phyloP scores from a whole-genome alignment of 2,797 vertebrate genomes.

The Leptodactylus fallax region DNA sequence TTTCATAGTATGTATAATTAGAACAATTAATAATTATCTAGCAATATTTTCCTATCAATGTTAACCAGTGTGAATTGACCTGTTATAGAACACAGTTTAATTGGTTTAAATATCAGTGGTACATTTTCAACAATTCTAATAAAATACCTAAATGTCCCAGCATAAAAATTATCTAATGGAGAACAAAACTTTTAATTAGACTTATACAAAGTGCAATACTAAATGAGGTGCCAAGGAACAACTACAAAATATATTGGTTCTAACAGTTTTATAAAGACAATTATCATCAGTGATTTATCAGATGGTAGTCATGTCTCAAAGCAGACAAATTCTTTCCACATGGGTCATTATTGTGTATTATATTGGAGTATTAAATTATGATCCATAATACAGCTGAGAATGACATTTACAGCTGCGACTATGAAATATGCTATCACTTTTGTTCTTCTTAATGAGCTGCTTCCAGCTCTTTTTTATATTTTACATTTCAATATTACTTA shows the following conservation, averaged over 20 bases:
- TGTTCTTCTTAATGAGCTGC: conserved; percentile 40
- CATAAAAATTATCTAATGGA: not conserved
- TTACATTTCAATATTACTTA: conserved; percentile 37
- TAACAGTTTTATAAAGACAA: conserved; percentile 13
- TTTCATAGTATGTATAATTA: not conserved
- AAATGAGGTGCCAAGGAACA: not conserved
- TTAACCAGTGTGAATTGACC: not conserved
- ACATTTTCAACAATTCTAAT: not conserved
- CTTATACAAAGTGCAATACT: not conserved
- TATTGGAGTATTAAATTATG: conserved; percentile 27
- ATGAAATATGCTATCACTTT: conserved; percentile 33
- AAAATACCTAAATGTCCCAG: not conserved
- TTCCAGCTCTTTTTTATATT: conserved; percentile 22
- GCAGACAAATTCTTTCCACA: not conserved
- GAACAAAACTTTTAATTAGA: conserved; percentile 3
- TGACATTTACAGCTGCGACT: conserved; percentile 36
- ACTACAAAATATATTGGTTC: conserved; percentile 1
- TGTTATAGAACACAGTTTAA: not conserved
- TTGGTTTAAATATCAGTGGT: not conserved
- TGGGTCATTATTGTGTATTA: conserved; percentile 47
- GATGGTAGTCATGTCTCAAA: conserved; percentile 1
- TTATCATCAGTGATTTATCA: conserved; percentile 11
- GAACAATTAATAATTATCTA: not conserved
- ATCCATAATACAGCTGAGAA: conserved; percentile 21
- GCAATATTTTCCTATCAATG: not conserved